These are phyloP conservation scores for Parasteatoda tepidariorum DNA, from an alignment of 1,140 invertebrate species.

Conservation along the genomic window DNA sequence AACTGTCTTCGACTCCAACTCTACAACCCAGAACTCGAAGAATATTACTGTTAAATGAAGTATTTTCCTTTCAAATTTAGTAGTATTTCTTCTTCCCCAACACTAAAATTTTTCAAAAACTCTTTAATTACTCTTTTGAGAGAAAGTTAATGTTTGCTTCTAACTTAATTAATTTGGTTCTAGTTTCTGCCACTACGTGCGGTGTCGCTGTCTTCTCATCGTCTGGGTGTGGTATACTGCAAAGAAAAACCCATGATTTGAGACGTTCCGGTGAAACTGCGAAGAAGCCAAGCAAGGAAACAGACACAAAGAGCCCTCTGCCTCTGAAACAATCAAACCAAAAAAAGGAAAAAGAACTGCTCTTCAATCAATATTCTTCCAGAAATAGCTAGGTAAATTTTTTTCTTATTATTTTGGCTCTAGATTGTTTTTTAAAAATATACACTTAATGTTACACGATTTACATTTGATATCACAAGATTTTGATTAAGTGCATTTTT, in stretches of 20 bases:
- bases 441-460: background rate
- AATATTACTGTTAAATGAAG: too few species aligned
- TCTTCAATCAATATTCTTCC: background rate
- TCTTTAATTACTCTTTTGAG: too few species aligned
- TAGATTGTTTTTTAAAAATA: background rate
- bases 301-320: background rate
- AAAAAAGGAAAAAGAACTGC: background rate
- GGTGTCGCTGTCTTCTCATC: constrained; percentile 13
- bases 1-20: too few species aligned
- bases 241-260: constrained; percentile 37
- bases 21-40: too few species aligned
- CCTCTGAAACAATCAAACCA: background rate
- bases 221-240: constrained; percentile 27
- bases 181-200: background rate
- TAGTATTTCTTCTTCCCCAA: too few species aligned
- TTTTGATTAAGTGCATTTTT: background rate
- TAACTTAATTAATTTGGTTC: constrained; percentile 21
- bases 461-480: background rate
- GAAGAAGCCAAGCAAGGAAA: background rate
- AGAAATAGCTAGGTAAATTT: background rate
- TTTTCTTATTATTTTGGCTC: background rate
- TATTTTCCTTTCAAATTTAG: too few species aligned
- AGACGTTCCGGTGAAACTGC: background rate
- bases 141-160: too few species aligned
- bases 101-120: too few species aligned